Conservation (phyloP, 2,797 vertebrate genomes). For the Dipus sagitta region DNA sequence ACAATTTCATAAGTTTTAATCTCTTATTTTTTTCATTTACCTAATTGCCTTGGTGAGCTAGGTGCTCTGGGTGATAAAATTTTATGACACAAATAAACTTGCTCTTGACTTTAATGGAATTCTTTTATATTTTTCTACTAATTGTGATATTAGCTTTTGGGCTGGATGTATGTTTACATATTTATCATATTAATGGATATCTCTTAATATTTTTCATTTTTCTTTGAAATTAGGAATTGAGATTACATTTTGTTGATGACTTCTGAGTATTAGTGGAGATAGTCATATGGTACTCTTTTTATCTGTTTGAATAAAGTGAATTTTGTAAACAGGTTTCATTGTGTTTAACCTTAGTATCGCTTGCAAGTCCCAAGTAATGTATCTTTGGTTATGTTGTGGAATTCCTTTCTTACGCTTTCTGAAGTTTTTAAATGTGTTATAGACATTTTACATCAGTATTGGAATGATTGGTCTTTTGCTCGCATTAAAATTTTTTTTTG, state of each 20-base stretch:
- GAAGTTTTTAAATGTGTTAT: neutral
- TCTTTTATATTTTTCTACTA: conserved; percentile 47
- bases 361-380: neutral
- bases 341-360: neutral
- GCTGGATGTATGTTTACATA: neutral
- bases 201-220: conserved; percentile 34
- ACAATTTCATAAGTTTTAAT: conserved; percentile 26
- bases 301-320: conserved; percentile 33
- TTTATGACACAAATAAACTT: conserved; percentile 33
- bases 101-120: conserved; percentile 28
- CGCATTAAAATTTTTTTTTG: neutral
- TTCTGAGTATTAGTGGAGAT: neutral
- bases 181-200: conserved; percentile 22
- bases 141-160: conserved; percentile 22
- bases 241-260: conserved; percentile 18
- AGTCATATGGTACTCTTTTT: neutral
- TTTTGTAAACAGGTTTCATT: conserved; percentile 49
- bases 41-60: conserved; percentile 18
- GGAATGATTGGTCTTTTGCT: neutral
- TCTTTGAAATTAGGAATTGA: conserved; percentile 38
- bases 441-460: conserved; percentile 6
- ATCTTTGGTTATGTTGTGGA: neutral
- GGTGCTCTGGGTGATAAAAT: neutral
- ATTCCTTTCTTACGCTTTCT: conserved; percentile 36
- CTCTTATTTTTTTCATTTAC: conserved; percentile 1